Percentiles rank a stretch among this genome's conserved stretches.
Evolutionary conservation across 1,140 invertebrate species (phyloP).

Genomic region (Pinna nobilis): DNA sequence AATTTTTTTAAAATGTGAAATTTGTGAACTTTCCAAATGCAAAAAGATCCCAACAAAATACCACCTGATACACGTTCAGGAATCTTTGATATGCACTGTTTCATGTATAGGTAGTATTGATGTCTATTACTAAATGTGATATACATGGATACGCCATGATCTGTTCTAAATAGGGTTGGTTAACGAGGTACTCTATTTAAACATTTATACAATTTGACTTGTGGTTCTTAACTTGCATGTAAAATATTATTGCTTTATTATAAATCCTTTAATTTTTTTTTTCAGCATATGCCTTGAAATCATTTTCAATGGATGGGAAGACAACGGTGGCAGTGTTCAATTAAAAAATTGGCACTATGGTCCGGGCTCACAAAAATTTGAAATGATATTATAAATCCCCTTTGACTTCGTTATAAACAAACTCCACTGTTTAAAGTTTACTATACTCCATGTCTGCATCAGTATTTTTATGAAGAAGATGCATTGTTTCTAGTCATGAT

Average conservation of each 20-base stretch:
- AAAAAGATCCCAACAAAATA: no score
- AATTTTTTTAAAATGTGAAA: no score
- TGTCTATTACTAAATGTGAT: background rate
- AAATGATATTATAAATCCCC: no score
- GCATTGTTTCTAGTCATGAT: no score
- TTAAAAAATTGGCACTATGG: background rate
- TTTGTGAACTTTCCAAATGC: no score
- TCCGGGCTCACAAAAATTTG: background rate
- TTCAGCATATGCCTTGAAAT: constrained; percentile 2
- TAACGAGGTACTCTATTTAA: background rate
- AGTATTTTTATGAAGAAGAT: no score
- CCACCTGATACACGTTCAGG: no score
- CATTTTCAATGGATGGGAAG: background rate
- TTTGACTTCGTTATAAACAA: no score
- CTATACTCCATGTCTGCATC: no score
- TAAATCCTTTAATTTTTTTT: constrained; percentile 1
- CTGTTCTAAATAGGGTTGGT: background rate
- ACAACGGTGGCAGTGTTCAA: background rate
- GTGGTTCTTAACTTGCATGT: background rate
- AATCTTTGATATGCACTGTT: no score
- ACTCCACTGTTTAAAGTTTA: no score
- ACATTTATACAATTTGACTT: background rate
- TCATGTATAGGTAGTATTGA: background rate
- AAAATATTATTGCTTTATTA: background rate
- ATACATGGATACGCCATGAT: background rate